Evolutionary conservation across 30 jellyfish, hydroid and myxozoan species (phyloP), one percentile per base, ranked within the genome.

Genomic region (Nemopilema nomurai): DNA sequence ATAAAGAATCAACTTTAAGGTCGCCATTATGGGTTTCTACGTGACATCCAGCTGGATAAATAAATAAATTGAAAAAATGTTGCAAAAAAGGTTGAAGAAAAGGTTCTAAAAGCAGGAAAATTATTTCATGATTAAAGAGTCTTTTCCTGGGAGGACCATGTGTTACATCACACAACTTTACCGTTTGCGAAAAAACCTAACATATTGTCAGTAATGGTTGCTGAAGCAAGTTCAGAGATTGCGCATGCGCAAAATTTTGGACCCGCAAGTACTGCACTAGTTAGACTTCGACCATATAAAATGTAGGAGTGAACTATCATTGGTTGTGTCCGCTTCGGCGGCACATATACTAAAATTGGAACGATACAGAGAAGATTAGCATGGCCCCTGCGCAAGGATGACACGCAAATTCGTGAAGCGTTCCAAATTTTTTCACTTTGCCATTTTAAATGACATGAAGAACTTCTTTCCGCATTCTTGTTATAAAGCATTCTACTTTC

Each of bases 1-100:
- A 17, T 1, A 74, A 31, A 0, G 93, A 84, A 28, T 77, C 93
- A 30, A 74, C 73, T 7, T 84, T 74, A 1, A 84, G 29, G 0
- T 62, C 51, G 18, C 93, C 93, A 84, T 62, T 63, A 9, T 73
- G 57, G 0, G 93, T 84, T 51, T 84, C 93, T 26, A 84, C 71
- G 67, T 84, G 84, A 31, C 87, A 84, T 64, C 78, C 87, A 84
- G 68, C 93, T 84, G 32, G 28, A 52, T 49, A 49, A 8, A 8
- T 22, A 33, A 80, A 52, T 51, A 25, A 1, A 49, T n/a, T n/a
- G n/a, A n/a, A n/a, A n/a, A n/a, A n/a, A n/a, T n/a, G n/a, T n/a
- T n/a, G n/a, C n/a, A n/a, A n/a, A n/a, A n/a, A n/a, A n/a, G n/a
- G n/a, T n/a, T n/a, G n/a, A n/a, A n/a, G n/a, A n/a, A n/a, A n/a